These are phyloP conservation scores for Zaprionus taronus DNA, from an alignment of 1,140 invertebrate genomes.

Conservation along the genomic window DNA sequence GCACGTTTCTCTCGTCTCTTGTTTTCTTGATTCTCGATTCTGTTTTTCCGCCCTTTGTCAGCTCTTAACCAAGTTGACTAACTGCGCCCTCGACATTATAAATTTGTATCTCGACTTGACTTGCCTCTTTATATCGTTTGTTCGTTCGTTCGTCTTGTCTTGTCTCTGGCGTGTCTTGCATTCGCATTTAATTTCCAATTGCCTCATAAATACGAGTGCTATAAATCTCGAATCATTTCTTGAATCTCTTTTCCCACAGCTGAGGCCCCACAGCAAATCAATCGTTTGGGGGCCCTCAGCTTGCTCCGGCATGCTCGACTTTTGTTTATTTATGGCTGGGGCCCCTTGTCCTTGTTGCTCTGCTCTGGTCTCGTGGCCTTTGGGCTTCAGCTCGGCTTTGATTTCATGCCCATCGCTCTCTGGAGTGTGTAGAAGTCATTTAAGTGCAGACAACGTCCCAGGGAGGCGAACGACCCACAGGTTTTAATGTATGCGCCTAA, in stretches of 20 bases:
- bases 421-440: conserved; percentile 63
- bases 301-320: conserved; percentile 36
- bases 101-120: not conserved
- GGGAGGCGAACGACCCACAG: conserved; percentile 45
- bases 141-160: conserved; percentile 16
- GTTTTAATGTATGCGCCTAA: conserved; percentile 66
- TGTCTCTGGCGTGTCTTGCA: conserved; percentile 28
- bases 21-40: not conserved
- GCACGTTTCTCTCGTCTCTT: conserved; percentile 17
- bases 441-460: conserved; percentile 69
- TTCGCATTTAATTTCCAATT: conserved; percentile 56
- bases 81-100: conserved; percentile 8
- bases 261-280: conserved; percentile 49
- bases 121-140: conserved; percentile 6
- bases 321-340: conserved; percentile 42
- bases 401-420: conserved; percentile 33
- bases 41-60: conserved; percentile 32
- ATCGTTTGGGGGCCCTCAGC: conserved; percentile 26
- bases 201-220: conserved; percentile 34
- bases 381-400: conserved; percentile 22
- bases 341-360: conserved; percentile 18
- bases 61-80: conserved; percentile 29
- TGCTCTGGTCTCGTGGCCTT: not conserved
- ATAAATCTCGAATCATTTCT: conserved; percentile 41
- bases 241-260: conserved; percentile 39